Base-by-base conservation (phyloP, 2,797 vertebrate species). In the Protonibea diacanthus region DNA sequence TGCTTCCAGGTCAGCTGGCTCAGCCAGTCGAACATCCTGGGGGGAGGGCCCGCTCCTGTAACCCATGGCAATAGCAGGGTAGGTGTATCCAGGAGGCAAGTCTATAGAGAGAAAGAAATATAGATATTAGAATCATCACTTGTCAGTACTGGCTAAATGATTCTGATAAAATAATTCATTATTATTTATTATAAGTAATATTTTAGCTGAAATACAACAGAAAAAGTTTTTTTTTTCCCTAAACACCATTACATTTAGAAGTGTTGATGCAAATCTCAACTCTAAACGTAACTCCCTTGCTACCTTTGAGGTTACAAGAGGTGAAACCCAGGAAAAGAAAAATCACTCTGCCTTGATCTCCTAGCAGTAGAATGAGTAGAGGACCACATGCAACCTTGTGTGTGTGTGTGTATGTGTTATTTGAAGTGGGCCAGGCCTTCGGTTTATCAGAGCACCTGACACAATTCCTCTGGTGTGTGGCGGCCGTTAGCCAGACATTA, bases 71-170 rank as follows among this genome's bases (percentile, higher is more conserved):
- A 96, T 88, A 0, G 92, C 81, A 1, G 97, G 95, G 83, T 96
- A 97, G 67, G 93, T 90, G 80, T 96, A 97, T 79, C 96, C 96
- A 25, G 97, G 95, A 81, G 96, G 97, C 85, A 98, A 89, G 82
- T 97, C 98, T 99, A 51, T 20, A 56, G 60, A 73, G 40, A 69
- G 17, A 82, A 42, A 91, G 29, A 77, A 53, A 82, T 11, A 73
- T 33, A 81, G 27, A 76, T 42, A 57, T 58, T 57, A 47, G 7
- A 62, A 20, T 58, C 1, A 77, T 55, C 5, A 71, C 56, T 52
- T 55, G 40, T 64, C 40, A 64, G 60, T 15, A 60, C 7, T 59
- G 15, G 38, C 23, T 15, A 20, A 64, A 61, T 1, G 8, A 63
- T 12, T 62, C 21, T 51, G 40, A 68, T 25, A 44, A 27, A 33